A percentile compares a stretch with the other conserved stretches of the same genome.
Conservation (phyloP, 2,888 invertebrate genomes). For the Lepidochrysops patricia region DNA sequence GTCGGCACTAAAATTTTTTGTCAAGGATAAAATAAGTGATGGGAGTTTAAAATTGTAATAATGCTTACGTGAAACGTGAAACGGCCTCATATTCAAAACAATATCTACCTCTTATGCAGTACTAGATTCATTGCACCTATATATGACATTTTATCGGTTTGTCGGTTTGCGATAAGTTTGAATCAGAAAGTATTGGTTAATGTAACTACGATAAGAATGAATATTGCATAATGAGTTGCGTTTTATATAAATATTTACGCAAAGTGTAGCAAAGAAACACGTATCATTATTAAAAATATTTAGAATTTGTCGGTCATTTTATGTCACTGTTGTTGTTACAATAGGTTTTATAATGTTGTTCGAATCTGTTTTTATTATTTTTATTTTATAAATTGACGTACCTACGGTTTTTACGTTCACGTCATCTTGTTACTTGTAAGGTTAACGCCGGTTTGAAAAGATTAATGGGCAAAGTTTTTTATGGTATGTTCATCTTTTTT, state of each 20-base stretch:
- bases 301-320: no score
- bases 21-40: no score
- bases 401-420: no score
- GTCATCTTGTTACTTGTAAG: no score
- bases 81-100: background rate
- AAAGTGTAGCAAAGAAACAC: background rate
- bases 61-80: background rate
- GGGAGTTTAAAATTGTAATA: background rate
- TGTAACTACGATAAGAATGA: background rate
- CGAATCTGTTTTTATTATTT: no score
- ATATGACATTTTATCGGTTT: background rate
- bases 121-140: background rate
- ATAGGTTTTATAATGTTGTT: no score
- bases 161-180: background rate
- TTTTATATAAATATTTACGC: background rate
- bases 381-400: no score
- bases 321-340: no score
- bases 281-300: background rate
- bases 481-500: no score
- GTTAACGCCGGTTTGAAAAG: no score
- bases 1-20: no score
- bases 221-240: background rate
- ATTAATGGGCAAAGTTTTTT: no score
- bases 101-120: background rate
- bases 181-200: slow-evolving; percentile 8